phyloP scores from a whole-genome alignment of 2,888 invertebrate species.

The Pterostichus niger region DNA sequence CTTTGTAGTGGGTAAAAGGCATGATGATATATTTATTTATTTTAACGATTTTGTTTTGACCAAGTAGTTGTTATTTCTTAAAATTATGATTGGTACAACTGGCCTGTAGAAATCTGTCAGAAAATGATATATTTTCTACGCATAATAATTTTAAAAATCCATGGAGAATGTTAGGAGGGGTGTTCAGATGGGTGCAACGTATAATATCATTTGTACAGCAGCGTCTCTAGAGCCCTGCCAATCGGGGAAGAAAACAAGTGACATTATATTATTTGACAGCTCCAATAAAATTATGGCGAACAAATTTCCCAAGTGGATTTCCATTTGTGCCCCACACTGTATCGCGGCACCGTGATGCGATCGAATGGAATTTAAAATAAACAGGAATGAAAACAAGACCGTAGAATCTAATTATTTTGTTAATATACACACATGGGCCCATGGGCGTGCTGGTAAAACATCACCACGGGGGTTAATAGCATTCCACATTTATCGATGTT shows the following conservation, averaged over 20 bases:
- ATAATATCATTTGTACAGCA: not conserved
- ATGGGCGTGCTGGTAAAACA: not conserved
- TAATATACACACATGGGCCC: slow-evolving; percentile 33
- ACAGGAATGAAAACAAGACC: slow-evolving; percentile 58
- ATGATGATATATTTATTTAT: too few relatives aligned
- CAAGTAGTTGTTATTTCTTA: too few relatives aligned
- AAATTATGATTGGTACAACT: too few relatives aligned
- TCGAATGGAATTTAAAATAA: slow-evolving; percentile 66
- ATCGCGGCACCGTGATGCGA: slow-evolving; percentile 24
- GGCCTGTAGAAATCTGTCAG: too few relatives aligned
- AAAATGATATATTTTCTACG: too few relatives aligned
- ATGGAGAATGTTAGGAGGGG: not conserved
- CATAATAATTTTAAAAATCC: slow-evolving; percentile 8
- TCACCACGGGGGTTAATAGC: not conserved
- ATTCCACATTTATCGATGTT: too few relatives aligned
- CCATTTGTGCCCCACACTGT: slow-evolving; percentile 55
- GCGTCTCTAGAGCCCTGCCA: slow-evolving; percentile 13
- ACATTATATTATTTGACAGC: slow-evolving; percentile 65
- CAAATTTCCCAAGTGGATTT: slow-evolving; percentile 59
- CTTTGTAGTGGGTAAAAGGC: too few relatives aligned
- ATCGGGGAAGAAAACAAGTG: slow-evolving; percentile 63
- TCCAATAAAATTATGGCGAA: slow-evolving; percentile 64
- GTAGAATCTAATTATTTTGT: slow-evolving; percentile 50
- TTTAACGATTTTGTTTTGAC: too few relatives aligned
- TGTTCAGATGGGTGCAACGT: not conserved